Evolutionary conservation across 2,113 vertebrate genomes (phyloP).

Genomic region (Fulmarus glacialis): DNA sequence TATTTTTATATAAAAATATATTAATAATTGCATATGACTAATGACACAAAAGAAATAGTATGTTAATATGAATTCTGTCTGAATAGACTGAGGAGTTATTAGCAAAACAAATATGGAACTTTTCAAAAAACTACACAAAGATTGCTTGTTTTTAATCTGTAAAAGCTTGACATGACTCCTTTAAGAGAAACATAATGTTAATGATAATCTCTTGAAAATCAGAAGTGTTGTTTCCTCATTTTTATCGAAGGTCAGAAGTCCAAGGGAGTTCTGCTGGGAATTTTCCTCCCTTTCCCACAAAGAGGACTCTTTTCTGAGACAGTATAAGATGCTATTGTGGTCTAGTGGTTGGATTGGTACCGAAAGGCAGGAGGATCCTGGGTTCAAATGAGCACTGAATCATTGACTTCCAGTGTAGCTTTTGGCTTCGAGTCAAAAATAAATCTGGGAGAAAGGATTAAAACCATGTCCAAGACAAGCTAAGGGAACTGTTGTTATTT

Average conservation of each 20-base stretch:
- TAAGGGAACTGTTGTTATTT: not conserved
- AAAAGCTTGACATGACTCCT: slow-evolving; percentile 1
- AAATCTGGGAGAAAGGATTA: slow-evolving; percentile 33
- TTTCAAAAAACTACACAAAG: not conserved
- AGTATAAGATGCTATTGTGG: not conserved
- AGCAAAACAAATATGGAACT: not conserved
- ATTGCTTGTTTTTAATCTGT: not conserved
- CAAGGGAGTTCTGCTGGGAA: slow-evolving; percentile 66
- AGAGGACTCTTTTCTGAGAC: not conserved
- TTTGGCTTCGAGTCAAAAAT: slow-evolving; percentile 40
- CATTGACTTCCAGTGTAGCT: not conserved
- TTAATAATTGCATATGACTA: not conserved
- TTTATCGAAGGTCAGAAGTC: slow-evolving; percentile 54
- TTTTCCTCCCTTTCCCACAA: slow-evolving; percentile 63
- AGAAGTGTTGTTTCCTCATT: slow-evolving; percentile 41
- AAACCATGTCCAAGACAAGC: not conserved
- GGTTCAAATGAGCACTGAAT: slow-evolving; percentile 31
- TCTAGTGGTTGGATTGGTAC: not conserved
- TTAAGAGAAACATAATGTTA: slow-evolving; percentile 26
- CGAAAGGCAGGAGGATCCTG: not conserved
- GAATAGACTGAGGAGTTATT: not conserved
- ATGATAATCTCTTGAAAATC: slow-evolving; percentile 47
- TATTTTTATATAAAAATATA: not conserved
- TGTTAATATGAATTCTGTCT: not conserved
- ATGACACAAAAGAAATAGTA: not conserved